These are phyloP conservation scores for Cetoscarus ocellatus DNA, from an alignment of 2,797 vertebrate species.

Conservation along the genomic window DNA sequence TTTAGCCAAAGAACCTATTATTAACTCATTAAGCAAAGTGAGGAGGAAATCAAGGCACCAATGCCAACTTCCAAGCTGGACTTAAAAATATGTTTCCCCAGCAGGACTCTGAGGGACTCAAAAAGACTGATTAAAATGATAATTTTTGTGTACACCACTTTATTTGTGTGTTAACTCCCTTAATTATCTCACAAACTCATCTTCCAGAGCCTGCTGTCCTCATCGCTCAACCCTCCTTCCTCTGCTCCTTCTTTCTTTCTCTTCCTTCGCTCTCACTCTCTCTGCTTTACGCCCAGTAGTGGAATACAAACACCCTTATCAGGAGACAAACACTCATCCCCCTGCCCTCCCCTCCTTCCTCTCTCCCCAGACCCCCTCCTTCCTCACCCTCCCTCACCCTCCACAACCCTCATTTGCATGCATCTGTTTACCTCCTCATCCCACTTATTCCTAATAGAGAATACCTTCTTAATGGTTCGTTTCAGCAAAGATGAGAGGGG, in stretches of 20 bases:
- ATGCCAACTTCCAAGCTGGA: no score
- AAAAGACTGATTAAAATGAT: slow-evolving; percentile 4
- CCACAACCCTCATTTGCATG: slow-evolving; percentile 78
- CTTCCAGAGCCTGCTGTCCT: slow-evolving; percentile 61
- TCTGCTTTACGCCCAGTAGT: slow-evolving; percentile 74
- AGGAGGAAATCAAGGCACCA: no score
- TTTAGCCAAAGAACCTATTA: no score
- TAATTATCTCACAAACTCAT: slow-evolving; percentile 54
- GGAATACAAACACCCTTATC: slow-evolving; percentile 86
- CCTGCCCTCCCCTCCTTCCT: slow-evolving; percentile 55
- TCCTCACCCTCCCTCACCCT: slow-evolving; percentile 22
- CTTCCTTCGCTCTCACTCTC: slow-evolving; percentile 22
- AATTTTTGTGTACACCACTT: not conserved
- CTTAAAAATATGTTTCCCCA: no score
- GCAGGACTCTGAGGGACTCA: slow-evolving; percentile 1
- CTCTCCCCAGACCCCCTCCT: slow-evolving; percentile 42
- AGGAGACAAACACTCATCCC: slow-evolving; percentile 85
- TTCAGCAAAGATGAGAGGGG: slow-evolving; percentile 66
- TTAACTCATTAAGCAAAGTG: no score
- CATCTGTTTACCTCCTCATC: slow-evolving; percentile 81
- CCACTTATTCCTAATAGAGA: slow-evolving; percentile 75
- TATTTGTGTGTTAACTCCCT: slow-evolving; percentile 2
- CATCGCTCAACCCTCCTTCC: slow-evolving; percentile 61
- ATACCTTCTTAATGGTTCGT: slow-evolving; percentile 74
- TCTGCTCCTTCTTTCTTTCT: slow-evolving; percentile 29